Evolutionary conservation across 2,797 vertebrate species (phyloP), one percentile per base, ranked within the genome.

Genomic region (Schizothorax lantsangensis): DNA sequence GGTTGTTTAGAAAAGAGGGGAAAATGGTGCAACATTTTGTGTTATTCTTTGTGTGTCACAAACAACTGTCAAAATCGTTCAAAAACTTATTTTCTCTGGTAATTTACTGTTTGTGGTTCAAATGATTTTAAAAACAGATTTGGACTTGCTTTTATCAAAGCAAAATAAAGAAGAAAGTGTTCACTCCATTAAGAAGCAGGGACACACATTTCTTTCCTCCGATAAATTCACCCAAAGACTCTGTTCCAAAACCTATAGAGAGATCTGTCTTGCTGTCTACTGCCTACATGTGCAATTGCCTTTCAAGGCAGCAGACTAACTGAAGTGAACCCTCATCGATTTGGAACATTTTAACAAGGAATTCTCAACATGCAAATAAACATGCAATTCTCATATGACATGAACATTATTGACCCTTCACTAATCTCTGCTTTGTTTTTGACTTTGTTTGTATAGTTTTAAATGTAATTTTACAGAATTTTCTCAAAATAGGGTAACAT

Each of bases 1-100:
- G 62, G 19, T n/a, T 68, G 33, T 64, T 54, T 30, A 26, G 72
- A 77, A 71, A 49, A 54, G 12, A 66, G 80, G 19, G 30, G 14
- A 30, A 82, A 85, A 64, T 81, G 15, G 47, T 69, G 54, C 38
- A 78, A 85, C 23, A 52, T 85, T 87, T 87, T 66, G n/a, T 47
- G 19, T 57, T 36, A 19, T 68, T 64, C 74, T 83, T 79, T 88
- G 64, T 79, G 68, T 64, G 78, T 43, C 78, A 36, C 77, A 73
- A 85, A 64, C 78, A 71, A 79, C 75, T 59, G 59, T 79, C 6
- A 21, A 33, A 45, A 59, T 21, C 66, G 4, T 74, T 81, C 14
- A 49, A 74, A 73, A 74, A 12, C 4, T 0, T 26, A 38, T 62
- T 86, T 38, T 62, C 68, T 73, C 15, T 38, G 2, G 14, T 38